These are phyloP conservation scores for Agrochola litura DNA, from an alignment of 2,888 invertebrate genomes.

Conservation along the genomic window DNA sequence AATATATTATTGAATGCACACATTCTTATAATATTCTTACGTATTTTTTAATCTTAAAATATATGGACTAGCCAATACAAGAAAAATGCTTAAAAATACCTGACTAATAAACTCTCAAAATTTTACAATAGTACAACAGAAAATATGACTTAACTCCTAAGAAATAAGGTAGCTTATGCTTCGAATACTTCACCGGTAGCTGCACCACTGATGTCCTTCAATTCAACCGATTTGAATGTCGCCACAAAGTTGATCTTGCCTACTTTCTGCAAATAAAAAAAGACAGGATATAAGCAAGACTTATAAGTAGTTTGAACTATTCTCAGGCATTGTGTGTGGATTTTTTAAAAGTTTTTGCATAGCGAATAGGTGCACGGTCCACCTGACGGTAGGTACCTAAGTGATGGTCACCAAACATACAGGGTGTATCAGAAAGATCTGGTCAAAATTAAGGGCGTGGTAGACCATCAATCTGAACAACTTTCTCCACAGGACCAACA, in stretches of 20 bases:
- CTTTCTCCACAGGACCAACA: no score
- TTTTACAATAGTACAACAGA: constrained; percentile 35
- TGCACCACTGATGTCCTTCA: constrained; percentile 93
- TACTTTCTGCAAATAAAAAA: constrained; percentile 80
- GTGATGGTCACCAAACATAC: no score
- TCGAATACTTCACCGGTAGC: constrained; percentile 91
- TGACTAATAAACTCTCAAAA: constrained; percentile 47
- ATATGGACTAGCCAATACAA: constrained; percentile 20
- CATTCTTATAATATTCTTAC: constrained; percentile 26
- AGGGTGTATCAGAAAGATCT: no score
- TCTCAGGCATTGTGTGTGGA: no score
- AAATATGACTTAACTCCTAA: constrained; percentile 8
- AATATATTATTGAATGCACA: constrained; percentile 41
- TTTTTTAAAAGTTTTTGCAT: not conserved
- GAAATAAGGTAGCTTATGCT: constrained; percentile 70
- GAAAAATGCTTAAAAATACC: constrained; percentile 39
- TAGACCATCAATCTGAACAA: no score
- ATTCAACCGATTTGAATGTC: constrained; percentile 92
- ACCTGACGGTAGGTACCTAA: not conserved
- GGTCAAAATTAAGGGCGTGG: no score
- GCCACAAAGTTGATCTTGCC: constrained; percentile 93
- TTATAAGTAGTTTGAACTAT: not conserved
- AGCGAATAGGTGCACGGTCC: not conserved
- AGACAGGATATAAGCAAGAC: not conserved
- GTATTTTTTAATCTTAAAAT: constrained; percentile 25